phyloP scores from a whole-genome alignment of 2,888 invertebrate species.

The Dione juno region DNA sequence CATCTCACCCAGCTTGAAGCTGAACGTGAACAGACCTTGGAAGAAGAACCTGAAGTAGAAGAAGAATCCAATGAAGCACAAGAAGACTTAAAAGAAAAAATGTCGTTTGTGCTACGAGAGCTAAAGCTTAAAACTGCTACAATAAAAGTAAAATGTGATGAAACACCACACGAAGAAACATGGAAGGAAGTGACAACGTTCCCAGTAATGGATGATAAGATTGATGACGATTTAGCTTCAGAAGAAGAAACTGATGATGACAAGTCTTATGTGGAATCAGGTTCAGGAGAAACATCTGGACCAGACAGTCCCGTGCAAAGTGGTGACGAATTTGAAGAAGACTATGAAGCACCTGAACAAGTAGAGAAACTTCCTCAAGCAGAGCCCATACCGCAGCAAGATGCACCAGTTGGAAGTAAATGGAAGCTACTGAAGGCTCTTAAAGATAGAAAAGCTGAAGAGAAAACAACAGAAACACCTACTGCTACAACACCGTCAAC shows the following conservation, averaged over 20 bases:
- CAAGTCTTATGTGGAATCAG: slow-evolving; percentile 84
- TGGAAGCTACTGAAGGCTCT: slow-evolving; percentile 95
- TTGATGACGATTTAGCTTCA: slow-evolving; percentile 63
- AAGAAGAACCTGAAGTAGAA: slow-evolving; percentile 84
- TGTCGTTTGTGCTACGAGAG: slow-evolving; percentile 91
- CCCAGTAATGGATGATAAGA: slow-evolving; percentile 75
- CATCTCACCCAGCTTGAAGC: slow-evolving; percentile 87
- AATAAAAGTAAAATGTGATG: slow-evolving; percentile 72
- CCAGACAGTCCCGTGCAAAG: slow-evolving; percentile 93
- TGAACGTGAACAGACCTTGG: slow-evolving; percentile 84
- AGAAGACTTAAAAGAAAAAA: slow-evolving; percentile 89
- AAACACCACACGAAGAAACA: slow-evolving; percentile 65
- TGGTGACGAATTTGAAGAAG: slow-evolving; percentile 88
- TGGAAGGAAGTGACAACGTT: slow-evolving; percentile 80
- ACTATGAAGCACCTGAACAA: slow-evolving; percentile 83
- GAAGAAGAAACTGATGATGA: slow-evolving; percentile 70
- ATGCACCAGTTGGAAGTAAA: slow-evolving; percentile 89
- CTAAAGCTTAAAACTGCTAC: slow-evolving; percentile 87
- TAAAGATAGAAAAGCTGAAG: slow-evolving; percentile 95
- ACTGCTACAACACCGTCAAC: slow-evolving; percentile 84
- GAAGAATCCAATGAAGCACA: slow-evolving; percentile 82
- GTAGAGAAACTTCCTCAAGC: slow-evolving; percentile 60
- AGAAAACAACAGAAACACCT: slow-evolving; percentile 88
- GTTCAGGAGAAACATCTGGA: slow-evolving; percentile 93
- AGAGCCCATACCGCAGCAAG: slow-evolving; percentile 72